Evolutionary conservation across 2,888 invertebrate species (phyloP), one percentile per base, ranked within the genome.

Genomic region (Napeogenes sylphis): DNA sequence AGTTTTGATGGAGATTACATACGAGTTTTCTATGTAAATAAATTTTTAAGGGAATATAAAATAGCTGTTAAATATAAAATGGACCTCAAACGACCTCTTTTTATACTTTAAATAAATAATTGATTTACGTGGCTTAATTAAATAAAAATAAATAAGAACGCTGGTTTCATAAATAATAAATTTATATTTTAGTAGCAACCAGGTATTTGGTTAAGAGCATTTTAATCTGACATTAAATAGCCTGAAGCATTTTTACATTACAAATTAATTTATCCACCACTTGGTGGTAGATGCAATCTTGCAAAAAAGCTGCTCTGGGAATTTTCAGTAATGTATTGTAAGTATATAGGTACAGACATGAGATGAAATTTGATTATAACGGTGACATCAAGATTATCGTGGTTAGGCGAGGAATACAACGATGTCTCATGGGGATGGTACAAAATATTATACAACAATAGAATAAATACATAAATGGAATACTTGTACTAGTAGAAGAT

Each of bases 1-100:
- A 82, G 85, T 84, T 84, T 82, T 70, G 71, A 77, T 79, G 77
- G 74, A 12, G 8, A 42, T 12, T 42, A 42, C 10, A 10, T 10
- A 42, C 10, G 42, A 12, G 3, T 2, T 10, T 12, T 10, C 42
- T 42, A 42, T 8, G 35, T 5, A 35, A 35, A 35, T 42, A 2
- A 10, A 2, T 10, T 42, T 10, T 42, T 10, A 42, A 10, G 10
- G 5, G 10, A 10, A 10, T 42, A 42, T 42, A 42, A 8, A 42
- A 42, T 10, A 42, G 10, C 42, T 10, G 5, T 35, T 35, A 5
- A 35, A 35, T 42, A 10, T 42, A 10, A 10, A 42, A 10, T 10
- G 4, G 8, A 3, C 38, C 38, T 3, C 3, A 42, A 10, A 8
- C 2, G 10, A 42, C 42, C 3, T 42, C 10, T 3, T 10, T 42